Percentiles rank a stretch among this genome's conserved stretches.
Conservation (phyloP, 2,797 vertebrate genomes). For the Sebastes vulpes region DNA sequence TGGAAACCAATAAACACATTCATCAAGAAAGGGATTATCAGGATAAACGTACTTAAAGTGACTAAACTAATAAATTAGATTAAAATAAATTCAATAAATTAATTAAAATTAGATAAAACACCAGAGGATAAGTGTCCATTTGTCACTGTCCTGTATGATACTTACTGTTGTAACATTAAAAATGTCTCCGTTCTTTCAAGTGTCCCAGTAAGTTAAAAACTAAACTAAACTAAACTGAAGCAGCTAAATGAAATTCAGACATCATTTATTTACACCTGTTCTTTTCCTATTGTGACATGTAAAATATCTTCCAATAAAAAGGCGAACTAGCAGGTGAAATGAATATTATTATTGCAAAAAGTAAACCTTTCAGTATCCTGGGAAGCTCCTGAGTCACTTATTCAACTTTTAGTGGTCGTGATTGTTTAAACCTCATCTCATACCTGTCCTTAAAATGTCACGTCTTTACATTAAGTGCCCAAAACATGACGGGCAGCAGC, state of each 20-base stretch:
- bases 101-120: not conserved
- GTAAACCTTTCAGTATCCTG: not conserved
- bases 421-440: not conserved
- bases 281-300: not conserved
- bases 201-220: not conserved
- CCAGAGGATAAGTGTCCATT: not conserved
- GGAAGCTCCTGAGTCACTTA: not conserved
- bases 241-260: not conserved
- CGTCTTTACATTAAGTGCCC: not conserved
- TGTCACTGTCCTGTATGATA: not conserved
- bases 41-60: not conserved
- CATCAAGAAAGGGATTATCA: too few relatives aligned
- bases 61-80: not conserved
- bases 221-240: not conserved
- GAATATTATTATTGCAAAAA: too few relatives aligned
- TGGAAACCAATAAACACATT: not conserved
- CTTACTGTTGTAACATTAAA: not conserved
- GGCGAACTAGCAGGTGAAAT: too few relatives aligned
- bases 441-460: not conserved
- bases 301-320: too few relatives aligned
- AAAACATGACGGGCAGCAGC: constrained; percentile 10
- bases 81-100: not conserved
- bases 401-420: not conserved
- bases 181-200: not conserved
- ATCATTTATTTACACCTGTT: not conserved